Base-by-base conservation (phyloP, 2,888 invertebrate genomes). In the Pseudolycoriella hygida region DNA sequence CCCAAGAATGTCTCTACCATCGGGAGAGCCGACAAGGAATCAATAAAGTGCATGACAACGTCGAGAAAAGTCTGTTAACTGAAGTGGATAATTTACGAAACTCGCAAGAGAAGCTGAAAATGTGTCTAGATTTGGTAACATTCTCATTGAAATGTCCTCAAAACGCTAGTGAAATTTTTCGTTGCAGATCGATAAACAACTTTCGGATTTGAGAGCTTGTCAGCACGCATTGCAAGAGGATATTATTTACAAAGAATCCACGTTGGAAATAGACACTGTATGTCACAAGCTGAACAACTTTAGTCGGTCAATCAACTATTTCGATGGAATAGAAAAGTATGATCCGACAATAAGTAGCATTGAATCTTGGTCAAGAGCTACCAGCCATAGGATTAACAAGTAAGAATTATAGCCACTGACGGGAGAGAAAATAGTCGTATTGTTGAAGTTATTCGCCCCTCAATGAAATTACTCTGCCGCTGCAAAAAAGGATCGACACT, bases 1-100 rank as follows among this genome's bases (percentile, higher is more conserved):
- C 87, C 31, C 90, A 93, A 67, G 93, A 94, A 64, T 92, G 92
- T 60, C 72, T 94, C 40, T 93, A 92, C 64, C 83, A 90, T 59
- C 71, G 93, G 45, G 92, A 93, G 70, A 84, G 84, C 56, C 72
- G 92, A 49, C 80, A 84, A 64, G 87, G 85, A 43, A 73, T 87
- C 54, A 93, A 94, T 62, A 74, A 90, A 54, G 90, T 92, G 2
- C 90, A 93, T 57, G 93, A 94, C 57, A 72, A 80, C 42, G 84
- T 87, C 30, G 93, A 94, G 61, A 86, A 85, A 61, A 77, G 81
- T 11, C 68, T 94, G 38, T 69, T 93, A 19, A 74, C 73, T 60
- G 94, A 94, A 67, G 79, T 90, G 37, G 82, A 89, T 54, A 76
- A 77, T 46, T 73, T 92, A 54, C 74, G 84, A 46, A 76, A 76